Evolutionary conservation across 1,140 invertebrate species (phyloP).

Genomic region (Acromyrmex echinatior): DNA sequence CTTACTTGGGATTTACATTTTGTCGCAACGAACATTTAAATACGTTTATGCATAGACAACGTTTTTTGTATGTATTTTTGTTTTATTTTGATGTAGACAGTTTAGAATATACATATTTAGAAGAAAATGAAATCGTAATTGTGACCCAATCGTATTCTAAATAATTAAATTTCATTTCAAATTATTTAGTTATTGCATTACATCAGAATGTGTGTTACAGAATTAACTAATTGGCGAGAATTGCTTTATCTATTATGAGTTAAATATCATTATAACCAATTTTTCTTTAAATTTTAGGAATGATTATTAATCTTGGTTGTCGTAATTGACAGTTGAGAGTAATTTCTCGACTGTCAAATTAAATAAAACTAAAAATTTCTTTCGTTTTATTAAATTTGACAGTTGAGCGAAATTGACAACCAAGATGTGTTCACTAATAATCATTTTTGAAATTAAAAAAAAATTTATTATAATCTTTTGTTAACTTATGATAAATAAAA

Average conservation of each 20-base stretch:
- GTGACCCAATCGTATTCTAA: neutral
- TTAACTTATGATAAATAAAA: too few relatives aligned
- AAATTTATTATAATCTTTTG: too few relatives aligned
- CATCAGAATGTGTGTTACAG: neutral
- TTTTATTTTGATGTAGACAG: conserved; percentile 5
- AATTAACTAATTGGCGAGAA: conserved; percentile 6
- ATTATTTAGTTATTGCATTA: neutral
- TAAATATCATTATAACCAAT: neutral
- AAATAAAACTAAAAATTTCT: neutral
- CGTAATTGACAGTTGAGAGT: too few relatives aligned
- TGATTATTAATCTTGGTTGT: neutral
- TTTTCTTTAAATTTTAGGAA: neutral
- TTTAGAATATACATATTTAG: neutral
- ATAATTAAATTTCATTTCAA: neutral
- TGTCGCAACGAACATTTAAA: neutral
- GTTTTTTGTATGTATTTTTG: neutral
- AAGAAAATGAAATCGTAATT: conserved; percentile 2
- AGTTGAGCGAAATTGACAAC: too few relatives aligned
- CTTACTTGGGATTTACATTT: neutral
- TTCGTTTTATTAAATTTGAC: too few relatives aligned
- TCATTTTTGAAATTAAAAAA: too few relatives aligned
- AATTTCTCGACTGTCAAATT: neutral
- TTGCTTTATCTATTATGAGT: neutral
- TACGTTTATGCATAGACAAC: neutral
- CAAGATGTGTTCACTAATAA: too few relatives aligned